Evolutionary conservation across 2,797 vertebrate genomes (phyloP).

Genomic region (Spizella passerina): DNA sequence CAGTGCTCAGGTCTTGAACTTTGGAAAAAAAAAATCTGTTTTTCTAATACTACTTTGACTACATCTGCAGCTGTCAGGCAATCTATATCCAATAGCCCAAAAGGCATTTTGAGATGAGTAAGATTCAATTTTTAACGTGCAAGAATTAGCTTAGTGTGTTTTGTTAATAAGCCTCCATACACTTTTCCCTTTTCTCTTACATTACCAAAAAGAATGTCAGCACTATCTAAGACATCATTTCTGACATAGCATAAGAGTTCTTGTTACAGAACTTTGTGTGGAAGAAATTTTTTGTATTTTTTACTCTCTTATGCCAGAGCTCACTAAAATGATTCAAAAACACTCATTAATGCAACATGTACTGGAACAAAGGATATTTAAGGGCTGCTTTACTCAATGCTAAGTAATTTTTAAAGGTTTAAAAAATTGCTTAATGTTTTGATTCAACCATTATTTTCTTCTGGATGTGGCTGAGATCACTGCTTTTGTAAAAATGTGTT

Average conservation of each 20-base stretch:
- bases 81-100: not conserved
- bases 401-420: not conserved
- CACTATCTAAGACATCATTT: not conserved
- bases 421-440: not conserved
- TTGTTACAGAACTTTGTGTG: not conserved
- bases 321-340: not conserved
- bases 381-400: not conserved
- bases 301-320: not conserved
- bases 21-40: not conserved
- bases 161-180: not conserved
- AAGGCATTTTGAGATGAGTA: not conserved
- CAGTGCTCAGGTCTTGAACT: conserved; percentile 45
- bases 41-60: not conserved
- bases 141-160: not conserved
- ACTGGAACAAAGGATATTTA: not conserved
- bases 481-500: not conserved
- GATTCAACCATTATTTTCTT: not conserved
- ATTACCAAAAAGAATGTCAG: not conserved
- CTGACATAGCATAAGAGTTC: not conserved
- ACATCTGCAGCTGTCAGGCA: not conserved
- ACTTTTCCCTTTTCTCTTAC: not conserved
- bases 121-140: not conserved
- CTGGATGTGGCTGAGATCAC: not conserved
- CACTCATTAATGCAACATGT: not conserved
- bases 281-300: not conserved